Evolutionary conservation across 2,888 invertebrate species (phyloP), one percentile per base, ranked within the genome.

Genomic region (Agrilus cyanescens): DNA sequence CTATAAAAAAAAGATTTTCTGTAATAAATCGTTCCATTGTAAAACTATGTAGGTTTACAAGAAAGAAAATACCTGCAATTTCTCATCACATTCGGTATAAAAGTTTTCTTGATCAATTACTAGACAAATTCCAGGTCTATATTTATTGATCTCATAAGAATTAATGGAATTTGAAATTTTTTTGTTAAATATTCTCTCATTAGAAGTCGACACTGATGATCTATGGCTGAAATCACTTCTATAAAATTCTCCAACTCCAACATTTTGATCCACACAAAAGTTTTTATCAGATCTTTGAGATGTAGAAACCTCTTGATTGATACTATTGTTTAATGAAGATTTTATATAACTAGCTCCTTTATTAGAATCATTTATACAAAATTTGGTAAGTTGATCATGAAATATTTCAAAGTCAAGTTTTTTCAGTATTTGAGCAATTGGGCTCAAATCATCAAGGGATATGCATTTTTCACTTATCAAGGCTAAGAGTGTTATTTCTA

Each of bases 31-130:
- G n/a, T n/a, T n/a, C n/a, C n/a, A n/a, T n/a, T n/a, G n/a, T n/a
- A n/a, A n/a, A n/a, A n/a, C n/a, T n/a, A n/a, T n/a, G n/a, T n/a
- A n/a, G n/a, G n/a, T n/a, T n/a, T n/a, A n/a, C n/a, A 12, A 20
- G 29, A 40, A 20, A 36, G n/a, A 5, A 38, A 35, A 46, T 47
- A 53, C 55, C 34, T 15, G 2, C 16, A 35, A 49, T 12, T 51
- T 12, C 15, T 40, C 5, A 30, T 55, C 46, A 13, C 47, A 39
- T 45, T 61, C 61, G 12, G 49, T 57, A 48, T 59, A 57, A 50
- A 67, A 67, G 6, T 51, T 14, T 43, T 59, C 54, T 47, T 70
- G 66, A 48, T 69, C 68, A 7, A 70, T 63, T 38, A 70, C 67
- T 12, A 71, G 48, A 42, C 67, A 63, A 18, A 63, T 48, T 20